Evolutionary conservation across 1,140 invertebrate genomes (phyloP).

Genomic region (Heliconius congener): DNA sequence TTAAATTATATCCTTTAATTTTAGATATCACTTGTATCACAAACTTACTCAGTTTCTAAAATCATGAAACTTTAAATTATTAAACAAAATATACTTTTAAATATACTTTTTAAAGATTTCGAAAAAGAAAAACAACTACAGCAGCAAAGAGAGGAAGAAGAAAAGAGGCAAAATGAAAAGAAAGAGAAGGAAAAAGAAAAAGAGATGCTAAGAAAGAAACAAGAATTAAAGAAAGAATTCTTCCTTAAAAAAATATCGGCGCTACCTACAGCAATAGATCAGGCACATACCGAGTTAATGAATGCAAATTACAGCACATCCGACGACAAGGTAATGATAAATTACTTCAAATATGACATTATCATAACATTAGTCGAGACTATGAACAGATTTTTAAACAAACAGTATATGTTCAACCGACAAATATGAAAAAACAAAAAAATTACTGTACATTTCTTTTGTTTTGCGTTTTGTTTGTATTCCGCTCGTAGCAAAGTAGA

Average conservation of each 20-base stretch:
- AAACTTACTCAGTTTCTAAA: no score
- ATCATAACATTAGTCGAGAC: no score
- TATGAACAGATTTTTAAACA: no score
- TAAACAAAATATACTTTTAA: neutral
- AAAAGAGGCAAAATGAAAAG: neutral
- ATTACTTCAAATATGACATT: no score
- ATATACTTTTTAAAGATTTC: neutral
- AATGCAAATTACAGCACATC: neutral
- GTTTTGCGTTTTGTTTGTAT: no score
- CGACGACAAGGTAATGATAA: neutral
- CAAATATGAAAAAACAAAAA: no score
- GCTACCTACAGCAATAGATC: neutral
- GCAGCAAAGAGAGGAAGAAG: neutral
- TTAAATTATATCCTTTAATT: neutral
- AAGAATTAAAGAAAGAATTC: neutral
- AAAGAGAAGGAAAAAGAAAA: neutral
- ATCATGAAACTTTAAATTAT: neutral
- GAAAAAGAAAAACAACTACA: slow-evolving; percentile 21
- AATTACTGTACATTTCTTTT: no score
- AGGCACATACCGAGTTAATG: neutral
- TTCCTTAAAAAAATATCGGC: neutral
- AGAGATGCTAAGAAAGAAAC: neutral
- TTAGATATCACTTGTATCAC: no score
- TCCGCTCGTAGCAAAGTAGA: no score
- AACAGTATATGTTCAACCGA: no score